Percentiles rank a stretch among this genome's conserved stretches.
phyloP scores from a whole-genome alignment of 1,140 invertebrate species.

The Dendroctonus valens region DNA sequence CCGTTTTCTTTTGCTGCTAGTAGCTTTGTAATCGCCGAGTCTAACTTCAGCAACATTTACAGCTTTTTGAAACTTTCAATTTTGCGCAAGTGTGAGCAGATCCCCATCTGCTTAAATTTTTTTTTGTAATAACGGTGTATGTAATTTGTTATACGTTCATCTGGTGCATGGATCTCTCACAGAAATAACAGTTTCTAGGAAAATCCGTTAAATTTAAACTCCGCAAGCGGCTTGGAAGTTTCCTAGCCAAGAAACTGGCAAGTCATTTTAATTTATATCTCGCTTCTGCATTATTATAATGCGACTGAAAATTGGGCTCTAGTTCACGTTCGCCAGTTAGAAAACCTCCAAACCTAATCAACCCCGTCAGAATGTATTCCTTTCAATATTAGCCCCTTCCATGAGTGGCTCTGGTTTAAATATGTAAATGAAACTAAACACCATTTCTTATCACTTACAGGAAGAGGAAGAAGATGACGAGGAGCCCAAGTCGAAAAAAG shows the following conservation, averaged over 20 bases:
- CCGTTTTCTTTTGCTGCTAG: not conserved
- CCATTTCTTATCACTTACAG: constrained; percentile 41
- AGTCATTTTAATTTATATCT: constrained; percentile 28
- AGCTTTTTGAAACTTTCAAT: constrained; percentile 1
- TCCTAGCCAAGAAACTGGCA: constrained; percentile 33
- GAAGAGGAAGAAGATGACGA: constrained; percentile 66
- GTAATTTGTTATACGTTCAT: no score
- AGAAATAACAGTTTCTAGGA: constrained; percentile 30
- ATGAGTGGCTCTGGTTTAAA: no score
- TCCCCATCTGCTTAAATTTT: constrained; percentile 6
- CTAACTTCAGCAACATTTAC: no score
- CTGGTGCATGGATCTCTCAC: not conserved
- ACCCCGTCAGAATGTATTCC: no score
- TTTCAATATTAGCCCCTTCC: no score
- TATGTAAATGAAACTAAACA: not conserved
- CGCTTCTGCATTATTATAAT: not conserved
- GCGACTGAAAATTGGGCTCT: no score
- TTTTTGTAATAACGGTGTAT: constrained; percentile 12
- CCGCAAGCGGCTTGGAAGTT: constrained; percentile 32
- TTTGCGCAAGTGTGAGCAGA: no score
- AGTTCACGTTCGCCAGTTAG: no score
- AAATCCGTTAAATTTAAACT: constrained; percentile 26
- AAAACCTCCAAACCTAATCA: no score
- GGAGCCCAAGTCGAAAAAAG: constrained; percentile 62
- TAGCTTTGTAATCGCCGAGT: no score